phyloP scores from a whole-genome alignment of 2,888 invertebrate species.

The Heliconius charithonia region DNA sequence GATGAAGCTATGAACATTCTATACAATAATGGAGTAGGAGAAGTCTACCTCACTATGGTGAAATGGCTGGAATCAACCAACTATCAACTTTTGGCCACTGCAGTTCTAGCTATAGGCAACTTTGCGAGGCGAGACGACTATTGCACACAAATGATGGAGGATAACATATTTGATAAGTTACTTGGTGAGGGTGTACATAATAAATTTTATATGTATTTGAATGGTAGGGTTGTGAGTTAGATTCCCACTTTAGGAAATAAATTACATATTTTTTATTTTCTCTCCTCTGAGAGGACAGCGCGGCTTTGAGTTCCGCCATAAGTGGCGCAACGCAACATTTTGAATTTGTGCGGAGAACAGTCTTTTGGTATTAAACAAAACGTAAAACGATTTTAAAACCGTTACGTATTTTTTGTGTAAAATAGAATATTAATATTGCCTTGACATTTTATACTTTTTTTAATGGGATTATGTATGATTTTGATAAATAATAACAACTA shows the following conservation, averaged over 20 bases:
- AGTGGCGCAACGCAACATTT: too few relatives aligned
- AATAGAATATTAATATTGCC: too few relatives aligned
- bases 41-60: conserved; percentile 87
- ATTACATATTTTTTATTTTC: too few relatives aligned
- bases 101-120: conserved; percentile 93
- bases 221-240: too few relatives aligned
- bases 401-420: too few relatives aligned
- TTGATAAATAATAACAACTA: neutral
- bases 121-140: conserved; percentile 94
- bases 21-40: conserved; percentile 90
- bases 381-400: too few relatives aligned
- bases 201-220: too few relatives aligned
- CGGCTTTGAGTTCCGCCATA: neutral
- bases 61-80: conserved; percentile 90
- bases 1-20: conserved; percentile 94
- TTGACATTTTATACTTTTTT: too few relatives aligned
- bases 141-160: conserved; percentile 92
- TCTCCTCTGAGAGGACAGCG: neutral
- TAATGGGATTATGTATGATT: too few relatives aligned
- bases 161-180: conserved; percentile 89
- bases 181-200: conserved; percentile 72
- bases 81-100: conserved; percentile 91
- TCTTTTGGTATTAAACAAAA: too few relatives aligned
- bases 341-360: too few relatives aligned
- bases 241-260: too few relatives aligned